Evolutionary conservation across 2,113 vertebrate genomes (phyloP).

Genomic region (Spilogale gracilis): DNA sequence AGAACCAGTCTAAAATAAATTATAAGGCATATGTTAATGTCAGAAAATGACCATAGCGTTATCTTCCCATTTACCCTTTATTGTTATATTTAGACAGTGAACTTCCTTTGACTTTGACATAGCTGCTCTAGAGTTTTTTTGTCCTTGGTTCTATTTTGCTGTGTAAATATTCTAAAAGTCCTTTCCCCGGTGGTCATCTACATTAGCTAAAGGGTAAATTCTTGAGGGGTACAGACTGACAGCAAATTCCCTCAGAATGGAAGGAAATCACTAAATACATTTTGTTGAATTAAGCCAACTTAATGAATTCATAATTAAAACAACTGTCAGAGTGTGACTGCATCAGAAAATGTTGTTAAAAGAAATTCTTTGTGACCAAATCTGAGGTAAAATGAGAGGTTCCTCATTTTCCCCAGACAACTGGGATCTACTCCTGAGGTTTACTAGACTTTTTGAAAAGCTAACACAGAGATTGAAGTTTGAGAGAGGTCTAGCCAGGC

Average conservation of each 20-base stretch:
- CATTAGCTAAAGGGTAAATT: background rate
- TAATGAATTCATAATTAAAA: slow-evolving; percentile 42
- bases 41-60: background rate
- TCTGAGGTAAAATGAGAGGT: background rate
- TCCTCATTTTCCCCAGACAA: background rate
- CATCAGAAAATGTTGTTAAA: slow-evolving; percentile 4
- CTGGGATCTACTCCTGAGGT: background rate
- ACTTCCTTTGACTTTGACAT: background rate
- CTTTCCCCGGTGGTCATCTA: background rate
- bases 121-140: background rate
- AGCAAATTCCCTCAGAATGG: background rate
- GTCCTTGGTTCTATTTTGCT: slow-evolving; percentile 24
- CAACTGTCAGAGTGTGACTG: background rate
- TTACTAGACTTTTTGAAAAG: background rate
- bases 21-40: background rate
- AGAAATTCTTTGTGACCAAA: background rate
- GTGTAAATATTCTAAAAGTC: background rate
- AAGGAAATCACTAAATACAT: background rate
- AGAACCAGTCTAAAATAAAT: slow-evolving; percentile 54
- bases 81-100: slow-evolving; percentile 55
- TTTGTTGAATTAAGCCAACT: background rate
- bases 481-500: background rate
- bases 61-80: background rate
- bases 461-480: background rate
- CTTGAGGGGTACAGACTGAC: background rate